Conservation (phyloP, 2,113 vertebrate genomes). For the Crotalus viridis region DNA sequence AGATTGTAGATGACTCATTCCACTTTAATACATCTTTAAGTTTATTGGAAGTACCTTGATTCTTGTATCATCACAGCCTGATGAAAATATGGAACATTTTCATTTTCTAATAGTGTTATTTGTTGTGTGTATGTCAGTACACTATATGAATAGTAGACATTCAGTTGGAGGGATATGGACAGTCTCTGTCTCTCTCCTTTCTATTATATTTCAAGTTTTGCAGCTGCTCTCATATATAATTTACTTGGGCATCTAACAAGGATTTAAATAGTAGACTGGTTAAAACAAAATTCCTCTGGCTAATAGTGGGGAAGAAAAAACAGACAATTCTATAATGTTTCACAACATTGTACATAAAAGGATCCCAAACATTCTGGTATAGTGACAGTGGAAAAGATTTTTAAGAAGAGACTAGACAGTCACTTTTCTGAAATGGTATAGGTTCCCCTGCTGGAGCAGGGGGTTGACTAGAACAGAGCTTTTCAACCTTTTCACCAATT, state of each 20-base stretch:
- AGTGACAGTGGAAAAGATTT: background rate
- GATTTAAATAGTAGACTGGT: background rate
- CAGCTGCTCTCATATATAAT: background rate
- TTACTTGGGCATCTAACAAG: background rate
- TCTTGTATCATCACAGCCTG: background rate
- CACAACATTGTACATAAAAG: background rate
- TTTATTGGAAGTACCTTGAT: background rate
- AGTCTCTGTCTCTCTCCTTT: background rate
- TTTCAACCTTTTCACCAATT: no score
- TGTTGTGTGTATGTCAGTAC: background rate
- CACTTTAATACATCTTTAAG: background rate
- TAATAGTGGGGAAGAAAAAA: background rate
- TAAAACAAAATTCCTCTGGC: background rate
- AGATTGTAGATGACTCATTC: background rate
- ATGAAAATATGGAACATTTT: background rate
- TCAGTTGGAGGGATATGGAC: background rate
- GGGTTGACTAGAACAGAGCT: no score
- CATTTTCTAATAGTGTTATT: background rate
- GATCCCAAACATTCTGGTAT: background rate
- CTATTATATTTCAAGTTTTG: background rate
- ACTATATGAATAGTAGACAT: background rate
- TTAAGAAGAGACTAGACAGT: no score
- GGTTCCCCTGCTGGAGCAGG: no score
- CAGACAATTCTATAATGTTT: background rate
- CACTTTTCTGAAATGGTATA: no score